Conservation (phyloP, 2,113 vertebrate species). For the Microcebus tavaratra region DNA sequence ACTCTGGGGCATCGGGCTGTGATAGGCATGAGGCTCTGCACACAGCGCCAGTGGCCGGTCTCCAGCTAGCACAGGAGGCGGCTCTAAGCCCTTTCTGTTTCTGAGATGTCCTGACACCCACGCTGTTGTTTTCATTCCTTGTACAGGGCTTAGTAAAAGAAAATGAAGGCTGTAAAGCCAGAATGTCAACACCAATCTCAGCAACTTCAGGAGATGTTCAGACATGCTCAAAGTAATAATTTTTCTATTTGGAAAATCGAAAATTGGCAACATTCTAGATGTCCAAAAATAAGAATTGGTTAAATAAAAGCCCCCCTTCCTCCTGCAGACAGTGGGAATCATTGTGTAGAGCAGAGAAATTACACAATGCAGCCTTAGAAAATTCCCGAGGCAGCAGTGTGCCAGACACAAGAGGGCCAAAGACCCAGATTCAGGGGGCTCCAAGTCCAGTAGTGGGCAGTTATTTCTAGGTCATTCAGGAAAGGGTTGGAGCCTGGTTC, state of each 20-base stretch:
- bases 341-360: background rate
- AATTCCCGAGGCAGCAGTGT: background rate
- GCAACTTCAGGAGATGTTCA: background rate
- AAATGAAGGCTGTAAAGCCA: background rate
- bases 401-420: background rate
- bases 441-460: background rate
- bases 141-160: background rate
- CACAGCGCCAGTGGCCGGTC: background rate
- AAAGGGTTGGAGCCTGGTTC: background rate
- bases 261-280: background rate
- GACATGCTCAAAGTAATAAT: background rate
- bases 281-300: background rate
- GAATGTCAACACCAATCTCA: background rate
- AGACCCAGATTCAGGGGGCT: background rate
- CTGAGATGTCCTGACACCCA: background rate
- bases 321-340: background rate
- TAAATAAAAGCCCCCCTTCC: background rate
- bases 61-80: background rate
- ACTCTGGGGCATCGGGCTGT: slow-evolving; percentile 30
- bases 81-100: background rate
- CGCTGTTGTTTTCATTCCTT: background rate
- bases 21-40: background rate
- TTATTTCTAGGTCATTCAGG: background rate
- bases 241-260: background rate
- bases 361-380: background rate